Base-by-base conservation (phyloP, 2,113 vertebrate genomes). In the Eretmochelys imbricata region DNA sequence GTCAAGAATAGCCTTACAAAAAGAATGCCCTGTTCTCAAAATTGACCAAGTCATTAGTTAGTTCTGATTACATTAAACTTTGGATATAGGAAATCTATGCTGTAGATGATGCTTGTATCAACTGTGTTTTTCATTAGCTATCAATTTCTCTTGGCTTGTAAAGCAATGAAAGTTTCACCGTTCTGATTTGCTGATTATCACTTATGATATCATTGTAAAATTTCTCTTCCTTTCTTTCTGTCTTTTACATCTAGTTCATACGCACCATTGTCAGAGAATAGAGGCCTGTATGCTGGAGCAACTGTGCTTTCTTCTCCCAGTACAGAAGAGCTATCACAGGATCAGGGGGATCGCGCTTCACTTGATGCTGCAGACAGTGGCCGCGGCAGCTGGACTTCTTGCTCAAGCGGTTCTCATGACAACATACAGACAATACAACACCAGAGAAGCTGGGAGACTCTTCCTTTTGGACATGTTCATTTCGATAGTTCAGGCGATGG, bases 401-500 rank as follows among this genome's bases (percentile, higher is more conserved):
- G 99, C 93, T 99, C 99, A 0, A 99, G 99, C 1, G 99, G 99
- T 10, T 99, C 99, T 84, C 99, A 99, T 1, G 99, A 99, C 91
- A 99, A 99, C 96, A 99, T 99, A 95, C 99, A 99, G 98, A 99
- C 99, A 79, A 99, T 99, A 94, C 99, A 99, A 97, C 99, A 99
- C 98, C 99, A 99, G 83, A 98, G 99, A 38, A 99, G 99, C 98
- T 99, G 99, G 99, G 99, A 99, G 96, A 99, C 99, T 1, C 98
- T 99, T 86, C 98, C 98, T 2, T 99, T 99, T 4, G 99, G 99
- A 19, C 99, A 99, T 22, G 89, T 97, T 94, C 98, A 98, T 93
- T 98, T 98, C 1, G 98, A 98, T 69, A 98, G 97, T 92, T 97
- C 97, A 89, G 98, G 95, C 29, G 99, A 99, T 42, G 98, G 98